These are phyloP conservation scores for Nephila pilipes DNA, from an alignment of 1,140 invertebrate genomes.

Conservation along the genomic window DNA sequence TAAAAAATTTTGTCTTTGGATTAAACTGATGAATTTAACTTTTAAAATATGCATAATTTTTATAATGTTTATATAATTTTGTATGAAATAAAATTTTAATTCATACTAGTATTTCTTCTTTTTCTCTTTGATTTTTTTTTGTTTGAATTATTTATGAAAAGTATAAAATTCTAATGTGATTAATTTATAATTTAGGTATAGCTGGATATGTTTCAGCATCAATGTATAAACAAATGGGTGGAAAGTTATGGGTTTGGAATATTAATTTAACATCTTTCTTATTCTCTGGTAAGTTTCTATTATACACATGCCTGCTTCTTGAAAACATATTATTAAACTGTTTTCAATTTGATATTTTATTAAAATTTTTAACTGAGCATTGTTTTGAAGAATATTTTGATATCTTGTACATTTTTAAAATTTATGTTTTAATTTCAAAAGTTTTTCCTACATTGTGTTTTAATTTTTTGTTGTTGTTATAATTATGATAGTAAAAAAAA, in stretches of 20 bases:
- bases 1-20: no score
- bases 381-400: no score
- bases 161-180: neutral
- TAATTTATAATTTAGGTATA: conserved; percentile 80
- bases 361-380: no score
- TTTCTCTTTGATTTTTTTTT: neutral
- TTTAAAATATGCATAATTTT: no score
- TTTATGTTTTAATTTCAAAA: no score
- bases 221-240: conserved; percentile 83
- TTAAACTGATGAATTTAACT: no score
- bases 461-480: no score
- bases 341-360: neutral
- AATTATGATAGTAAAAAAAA: no score
- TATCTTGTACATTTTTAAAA: no score
- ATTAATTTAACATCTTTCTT: conserved; percentile 83
- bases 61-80: conserved; percentile 25
- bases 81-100: neutral
- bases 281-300: conserved; percentile 81
- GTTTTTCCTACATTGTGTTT: no score
- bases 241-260: conserved; percentile 83
- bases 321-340: neutral
- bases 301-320: neutral
- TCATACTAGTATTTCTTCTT: neutral
- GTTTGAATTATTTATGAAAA: no score
- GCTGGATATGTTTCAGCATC: conserved; percentile 83